These are phyloP conservation scores for Mactromeris polynyma DNA, from an alignment of 2,888 invertebrate genomes.

Conservation along the genomic window DNA sequence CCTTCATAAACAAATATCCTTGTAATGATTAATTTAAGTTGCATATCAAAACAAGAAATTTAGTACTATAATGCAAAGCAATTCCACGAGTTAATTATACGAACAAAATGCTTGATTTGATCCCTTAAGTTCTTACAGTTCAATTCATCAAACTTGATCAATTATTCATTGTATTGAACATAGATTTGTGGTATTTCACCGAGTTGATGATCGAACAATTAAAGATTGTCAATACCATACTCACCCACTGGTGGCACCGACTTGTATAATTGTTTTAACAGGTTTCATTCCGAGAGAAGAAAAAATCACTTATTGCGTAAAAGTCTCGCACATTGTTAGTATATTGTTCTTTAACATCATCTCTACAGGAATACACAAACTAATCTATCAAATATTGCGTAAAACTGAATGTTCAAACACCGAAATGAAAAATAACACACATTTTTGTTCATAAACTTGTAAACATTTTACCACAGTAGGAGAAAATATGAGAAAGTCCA, in stretches of 20 bases:
- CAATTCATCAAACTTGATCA: conserved; percentile 13
- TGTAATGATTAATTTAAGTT: not conserved
- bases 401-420: not conserved
- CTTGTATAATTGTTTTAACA: conserved; percentile 8
- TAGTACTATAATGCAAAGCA: not conserved
- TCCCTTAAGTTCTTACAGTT: conserved; percentile 1
- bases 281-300: not conserved
- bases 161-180: conserved; percentile 26
- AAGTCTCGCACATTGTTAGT: no score
- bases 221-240: not conserved
- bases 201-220: not conserved
- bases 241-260: not conserved
- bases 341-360: no score
- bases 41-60: conserved; percentile 5
- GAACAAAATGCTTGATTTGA: conserved; percentile 11
- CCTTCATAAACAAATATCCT: not conserved
- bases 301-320: not conserved
- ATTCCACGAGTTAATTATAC: conserved; percentile 7
- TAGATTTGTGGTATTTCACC: not conserved
- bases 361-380: not conserved
- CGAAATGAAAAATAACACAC: not conserved
- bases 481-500: not conserved
- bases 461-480: not conserved
- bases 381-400: not conserved
- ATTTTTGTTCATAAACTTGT: not conserved